Evolutionary conservation across 2,797 vertebrate genomes (phyloP), one percentile per base, ranked within the genome.

Genomic region (Podargus strigoides): DNA sequence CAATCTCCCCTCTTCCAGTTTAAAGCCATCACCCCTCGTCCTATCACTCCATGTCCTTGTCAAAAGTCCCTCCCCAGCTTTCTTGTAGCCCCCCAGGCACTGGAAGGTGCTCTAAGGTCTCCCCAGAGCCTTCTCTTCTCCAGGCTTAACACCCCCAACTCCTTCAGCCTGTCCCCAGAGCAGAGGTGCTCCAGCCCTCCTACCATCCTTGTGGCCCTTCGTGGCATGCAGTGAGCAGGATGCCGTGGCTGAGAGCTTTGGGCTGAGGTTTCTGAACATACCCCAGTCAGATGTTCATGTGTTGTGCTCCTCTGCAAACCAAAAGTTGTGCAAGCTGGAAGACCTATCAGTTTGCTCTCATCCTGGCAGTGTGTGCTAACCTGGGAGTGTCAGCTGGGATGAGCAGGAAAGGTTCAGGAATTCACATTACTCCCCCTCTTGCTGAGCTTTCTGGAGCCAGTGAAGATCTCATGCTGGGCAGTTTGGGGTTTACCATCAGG

Each of bases 211-310:
- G n/a, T n/a, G n/a, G n/a, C n/a, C n/a, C n/a, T n/a, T n/a, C n/a
- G n/a, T n/a, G n/a, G n/a, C n/a, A n/a, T n/a, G 59, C 24, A 0
- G 10, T 8, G 3, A 36, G 75, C 59, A 12, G 59, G 47, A 2
- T 15, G 13, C 76, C 14, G 76, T 4, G 21, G 63, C 46, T 2
- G 14, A 15, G 47, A 32, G n/a, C 77, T 70, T 52, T 24, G 17
- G 36, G 9, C 0, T 0, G 56, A 68, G 46, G 14, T 36, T 84
- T 44, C 69, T 28, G 60, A 74, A 3, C 53, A 0, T 15, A 34
- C 2, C 84, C 32, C 6, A 1, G 58, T 46, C 60, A 64, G 70
- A 63, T 3, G 18, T 14, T 69, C 14, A 1, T 0, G 0, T 21
- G 64, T 41, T 30, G 15, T 36, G 30, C 42, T 91, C 50, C 75